phyloP scores from a whole-genome alignment of 2,888 invertebrate species.

The Heliconius charithonia region DNA sequence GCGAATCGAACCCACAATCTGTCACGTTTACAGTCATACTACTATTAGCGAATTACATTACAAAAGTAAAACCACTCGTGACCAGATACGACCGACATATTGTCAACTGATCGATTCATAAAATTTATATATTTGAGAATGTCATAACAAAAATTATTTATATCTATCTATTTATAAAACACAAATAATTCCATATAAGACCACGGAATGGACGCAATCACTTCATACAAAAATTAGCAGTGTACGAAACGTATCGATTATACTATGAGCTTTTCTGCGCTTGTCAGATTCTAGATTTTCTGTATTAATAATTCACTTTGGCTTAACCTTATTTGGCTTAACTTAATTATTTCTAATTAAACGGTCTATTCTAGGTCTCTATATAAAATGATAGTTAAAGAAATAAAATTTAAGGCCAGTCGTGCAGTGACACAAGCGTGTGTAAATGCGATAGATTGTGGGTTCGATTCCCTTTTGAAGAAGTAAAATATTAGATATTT shows the following conservation, averaged over 20 bases:
- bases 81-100: not conserved
- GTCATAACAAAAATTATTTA: not conserved
- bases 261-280: constrained; percentile 15
- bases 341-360: constrained; percentile 5
- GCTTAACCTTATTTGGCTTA: not conserved
- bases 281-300: constrained; percentile 14
- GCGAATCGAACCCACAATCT: too few relatives aligned
- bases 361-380: not conserved
- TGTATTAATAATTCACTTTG: not conserved
- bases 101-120: constrained; percentile 18
- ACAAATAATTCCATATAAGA: constrained; percentile 21
- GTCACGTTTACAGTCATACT: too few relatives aligned
- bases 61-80: not conserved
- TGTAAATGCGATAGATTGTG: too few relatives aligned
- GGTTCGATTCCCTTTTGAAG: too few relatives aligned
- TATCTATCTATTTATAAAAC: not conserved
- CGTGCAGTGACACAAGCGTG: too few relatives aligned
- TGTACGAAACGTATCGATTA: constrained; percentile 35
- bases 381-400: not conserved
- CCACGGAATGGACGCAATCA: constrained; percentile 23
- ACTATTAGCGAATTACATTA: not conserved
- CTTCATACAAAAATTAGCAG: constrained; percentile 34
- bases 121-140: not conserved
- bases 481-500: too few relatives aligned
- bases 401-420: too few relatives aligned